These are phyloP conservation scores for Hippolais icterina DNA, from an alignment of 2,113 vertebrate species.

Conservation along the genomic window DNA sequence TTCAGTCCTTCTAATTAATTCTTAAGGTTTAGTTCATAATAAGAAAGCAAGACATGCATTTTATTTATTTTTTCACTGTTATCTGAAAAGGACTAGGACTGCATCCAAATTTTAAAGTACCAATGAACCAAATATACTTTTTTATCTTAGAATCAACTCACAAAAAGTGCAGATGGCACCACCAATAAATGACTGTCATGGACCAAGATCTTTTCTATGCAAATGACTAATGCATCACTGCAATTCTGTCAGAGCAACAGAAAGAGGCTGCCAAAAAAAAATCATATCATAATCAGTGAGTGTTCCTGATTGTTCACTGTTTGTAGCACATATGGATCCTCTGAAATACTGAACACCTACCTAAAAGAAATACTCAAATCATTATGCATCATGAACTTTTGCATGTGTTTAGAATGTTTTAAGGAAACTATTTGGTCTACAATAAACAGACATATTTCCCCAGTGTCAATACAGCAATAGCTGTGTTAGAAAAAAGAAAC, in stretches of 20 bases:
- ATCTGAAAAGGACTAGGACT: constrained; percentile 62
- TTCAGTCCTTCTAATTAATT: constrained; percentile 52
- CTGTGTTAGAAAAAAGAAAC: constrained; percentile 63
- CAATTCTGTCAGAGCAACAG: constrained; percentile 74
- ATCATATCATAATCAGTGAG: constrained; percentile 76
- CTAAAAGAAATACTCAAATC: constrained; percentile 70
- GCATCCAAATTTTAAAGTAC: constrained; percentile 67
- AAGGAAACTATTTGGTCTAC: constrained; percentile 75
- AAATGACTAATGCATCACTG: constrained; percentile 80
- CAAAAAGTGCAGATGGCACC: constrained; percentile 78
- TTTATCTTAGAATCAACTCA: constrained; percentile 70
- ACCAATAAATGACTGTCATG: constrained; percentile 79
- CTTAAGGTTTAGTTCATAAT: constrained; percentile 42
- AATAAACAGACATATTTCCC: constrained; percentile 77
- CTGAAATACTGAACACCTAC: constrained; percentile 75
- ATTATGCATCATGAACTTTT: constrained; percentile 74
- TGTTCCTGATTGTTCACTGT: constrained; percentile 78
- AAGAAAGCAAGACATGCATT: background rate
- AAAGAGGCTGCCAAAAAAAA: constrained; percentile 74
- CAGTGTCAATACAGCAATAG: constrained; percentile 62
- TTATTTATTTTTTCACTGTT: constrained; percentile 60
- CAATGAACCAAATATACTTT: constrained; percentile 61
- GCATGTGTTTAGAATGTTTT: constrained; percentile 74
- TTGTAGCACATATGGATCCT: constrained; percentile 75
- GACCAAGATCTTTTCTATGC: constrained; percentile 78